These are phyloP conservation scores for Scopus umbretta DNA, from an alignment of 2,113 vertebrate species.

Conservation along the genomic window DNA sequence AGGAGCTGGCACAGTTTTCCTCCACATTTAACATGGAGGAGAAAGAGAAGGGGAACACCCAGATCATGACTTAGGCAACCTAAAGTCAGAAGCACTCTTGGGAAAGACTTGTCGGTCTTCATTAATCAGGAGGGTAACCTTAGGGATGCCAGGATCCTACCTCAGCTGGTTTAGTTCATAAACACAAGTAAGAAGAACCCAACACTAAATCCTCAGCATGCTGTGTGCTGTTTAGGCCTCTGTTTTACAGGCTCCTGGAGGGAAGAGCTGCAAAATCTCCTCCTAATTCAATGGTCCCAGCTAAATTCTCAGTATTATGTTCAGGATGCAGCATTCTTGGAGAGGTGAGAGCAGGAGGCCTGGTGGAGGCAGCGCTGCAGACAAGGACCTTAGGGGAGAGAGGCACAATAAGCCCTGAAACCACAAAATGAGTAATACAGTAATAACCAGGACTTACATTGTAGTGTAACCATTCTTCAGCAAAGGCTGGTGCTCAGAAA, in stretches of 20 bases:
- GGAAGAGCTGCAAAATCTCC: background rate
- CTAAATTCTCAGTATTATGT: background rate
- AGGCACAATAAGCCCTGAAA: background rate
- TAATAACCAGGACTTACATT: background rate
- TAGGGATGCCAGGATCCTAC: background rate
- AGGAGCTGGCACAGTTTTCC: background rate
- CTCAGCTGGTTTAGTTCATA: background rate
- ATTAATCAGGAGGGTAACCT: background rate
- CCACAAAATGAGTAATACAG: background rate
- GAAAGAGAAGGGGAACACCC: background rate
- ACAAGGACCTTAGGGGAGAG: background rate
- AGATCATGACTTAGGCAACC: background rate
- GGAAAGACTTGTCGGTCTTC: background rate
- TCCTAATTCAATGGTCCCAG: background rate
- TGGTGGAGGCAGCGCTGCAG: background rate
- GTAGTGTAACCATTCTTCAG: background rate
- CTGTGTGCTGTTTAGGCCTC: background rate
- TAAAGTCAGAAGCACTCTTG: background rate
- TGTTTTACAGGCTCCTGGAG: background rate
- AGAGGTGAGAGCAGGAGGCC: background rate
- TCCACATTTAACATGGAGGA: background rate
- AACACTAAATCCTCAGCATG: background rate
- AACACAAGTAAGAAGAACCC: background rate
- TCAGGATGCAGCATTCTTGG: background rate
- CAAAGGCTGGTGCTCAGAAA: background rate